Base-by-base conservation (phyloP, 2,797 vertebrate species). In the Gymnocypris eckloni region DNA sequence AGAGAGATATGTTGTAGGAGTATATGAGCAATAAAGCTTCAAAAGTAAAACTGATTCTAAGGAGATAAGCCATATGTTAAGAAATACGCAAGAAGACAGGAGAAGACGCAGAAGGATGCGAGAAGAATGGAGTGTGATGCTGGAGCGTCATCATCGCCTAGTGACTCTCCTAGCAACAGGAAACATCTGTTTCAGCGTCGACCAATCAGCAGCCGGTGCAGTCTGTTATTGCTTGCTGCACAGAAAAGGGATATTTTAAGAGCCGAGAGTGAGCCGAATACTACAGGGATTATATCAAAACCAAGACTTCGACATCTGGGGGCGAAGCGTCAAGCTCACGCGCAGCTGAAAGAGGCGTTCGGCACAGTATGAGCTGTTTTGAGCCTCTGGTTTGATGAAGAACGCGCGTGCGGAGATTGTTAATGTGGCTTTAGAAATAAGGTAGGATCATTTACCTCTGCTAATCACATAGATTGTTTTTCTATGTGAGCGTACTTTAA, bases 161-260 rank as follows among this genome's bases (percentile, higher is more conserved):
- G 96, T 95, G 96, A 93, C 97, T 94, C 95, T 95, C 97, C 95
- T 97, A 97, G 97, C 97, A 97, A 99, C 97, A 93, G 90, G 92
- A 95, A 97, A 95, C 97, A 96, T 95, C 97, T 96, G 96, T 96
- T 96, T 96, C 95, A 81, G 91, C 79, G 90, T 90, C 95, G 95
- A 96, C 97, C 97, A 98, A 98, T 98, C 93, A 93, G 95, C 90
- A 81, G 86, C 88, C 83, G 81, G 78, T 50, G 37, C 61, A 83
- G 37, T 88, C 73, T 87, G 90, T 81, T 78, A 88, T 89, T 87
- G 90, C 89, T 87, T 85, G 88, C 89, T 86, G 92, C 91, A 25
- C 90, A 88, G 90, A 91, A 89, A 88, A 87, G 64, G 79, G 90
- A 93, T 93, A 93, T 94, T 94, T 94, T 86, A 94, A 91, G 93